Percentiles rank a stretch among this genome's conserved stretches.
These are phyloP conservation scores for Malachius bipustulatus DNA, from an alignment of 2,888 invertebrate genomes.

Conservation along the genomic window DNA sequence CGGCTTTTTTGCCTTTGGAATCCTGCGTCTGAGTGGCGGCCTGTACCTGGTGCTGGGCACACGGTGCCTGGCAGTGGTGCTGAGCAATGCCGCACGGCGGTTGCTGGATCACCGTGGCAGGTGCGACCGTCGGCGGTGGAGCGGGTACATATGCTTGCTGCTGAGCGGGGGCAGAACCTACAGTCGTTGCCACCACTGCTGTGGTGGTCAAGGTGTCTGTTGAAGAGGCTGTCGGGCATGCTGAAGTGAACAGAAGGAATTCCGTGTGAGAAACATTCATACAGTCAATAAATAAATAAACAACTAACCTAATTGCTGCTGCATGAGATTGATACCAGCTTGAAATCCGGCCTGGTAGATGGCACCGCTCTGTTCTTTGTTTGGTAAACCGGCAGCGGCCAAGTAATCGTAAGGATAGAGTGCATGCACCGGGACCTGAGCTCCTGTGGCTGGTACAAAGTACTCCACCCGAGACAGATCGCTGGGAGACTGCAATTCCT, in stretches of 20 bases:
- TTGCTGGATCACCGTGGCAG: slow-evolving; percentile 17
- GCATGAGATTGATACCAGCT: slow-evolving; percentile 35
- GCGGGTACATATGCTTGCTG: slow-evolving; percentile 22
- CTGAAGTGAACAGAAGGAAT: not conserved
- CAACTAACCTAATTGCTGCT: slow-evolving; percentile 31
- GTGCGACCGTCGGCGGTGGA: slow-evolving; percentile 12
- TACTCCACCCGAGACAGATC: slow-evolving; percentile 38
- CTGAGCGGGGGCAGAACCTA: slow-evolving; percentile 23
- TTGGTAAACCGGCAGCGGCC: slow-evolving; percentile 32
- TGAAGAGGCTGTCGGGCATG: slow-evolving; percentile 11
- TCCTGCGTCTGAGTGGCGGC: slow-evolving; percentile 52
- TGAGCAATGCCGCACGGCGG: slow-evolving; percentile 15
- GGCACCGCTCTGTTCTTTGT: slow-evolving; percentile 29
- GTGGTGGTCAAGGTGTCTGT: slow-evolving; percentile 29
- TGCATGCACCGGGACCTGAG: slow-evolving; percentile 32
- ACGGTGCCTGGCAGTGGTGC: slow-evolving; percentile 29
- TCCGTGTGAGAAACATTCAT: not conserved
- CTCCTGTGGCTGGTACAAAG: slow-evolving; percentile 34
- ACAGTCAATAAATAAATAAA: not conserved
- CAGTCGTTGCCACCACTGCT: slow-evolving; percentile 27
- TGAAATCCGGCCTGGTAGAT: slow-evolving; percentile 37
- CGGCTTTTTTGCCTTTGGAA: slow-evolving; percentile 28
- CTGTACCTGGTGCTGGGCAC: slow-evolving; percentile 40
- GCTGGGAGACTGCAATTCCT: slow-evolving; percentile 29
- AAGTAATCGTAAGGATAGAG: slow-evolving; percentile 37